Conservation (phyloP, 2,113 vertebrate species). For the Anarhynchus alexandrinus region DNA sequence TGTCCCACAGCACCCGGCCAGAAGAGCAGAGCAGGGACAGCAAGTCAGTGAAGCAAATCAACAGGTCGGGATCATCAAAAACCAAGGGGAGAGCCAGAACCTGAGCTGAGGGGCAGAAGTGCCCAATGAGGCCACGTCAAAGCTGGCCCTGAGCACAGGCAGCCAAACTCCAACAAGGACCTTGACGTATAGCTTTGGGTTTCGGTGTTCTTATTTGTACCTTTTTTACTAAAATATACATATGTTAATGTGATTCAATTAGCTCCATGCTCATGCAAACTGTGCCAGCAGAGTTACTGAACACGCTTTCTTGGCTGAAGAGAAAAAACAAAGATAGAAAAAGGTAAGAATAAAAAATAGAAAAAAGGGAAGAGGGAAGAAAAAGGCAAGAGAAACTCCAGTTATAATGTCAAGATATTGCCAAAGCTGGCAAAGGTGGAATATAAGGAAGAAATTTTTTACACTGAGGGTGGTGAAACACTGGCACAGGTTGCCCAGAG, state of each 20-base stretch:
- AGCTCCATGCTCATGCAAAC: not conserved
- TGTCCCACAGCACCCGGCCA: not conserved
- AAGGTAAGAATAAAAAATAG: not conserved
- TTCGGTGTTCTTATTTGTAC: not conserved
- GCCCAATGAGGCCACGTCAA: accelerated
- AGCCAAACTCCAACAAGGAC: not conserved
- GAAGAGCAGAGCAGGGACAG: not conserved
- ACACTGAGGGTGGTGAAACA: not conserved
- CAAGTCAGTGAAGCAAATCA: not conserved
- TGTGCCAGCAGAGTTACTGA: not conserved
- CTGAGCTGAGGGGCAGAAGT: accelerated
- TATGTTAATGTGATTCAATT: not conserved
- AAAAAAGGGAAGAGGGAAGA: not conserved
- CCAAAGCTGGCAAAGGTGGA: not conserved
- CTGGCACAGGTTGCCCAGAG: too few species aligned
- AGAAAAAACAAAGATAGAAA: not conserved
- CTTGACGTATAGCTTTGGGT: not conserved
- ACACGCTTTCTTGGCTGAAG: not conserved
- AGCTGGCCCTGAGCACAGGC: not conserved
- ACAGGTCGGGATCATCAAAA: not conserved
- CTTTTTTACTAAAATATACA: not conserved
- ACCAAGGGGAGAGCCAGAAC: not conserved
- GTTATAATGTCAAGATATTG: not conserved
- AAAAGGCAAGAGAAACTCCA: not conserved
- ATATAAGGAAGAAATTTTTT: not conserved